phyloP scores from a whole-genome alignment of 2,797 vertebrate genomes.

The Chaetodon trifasciatus region DNA sequence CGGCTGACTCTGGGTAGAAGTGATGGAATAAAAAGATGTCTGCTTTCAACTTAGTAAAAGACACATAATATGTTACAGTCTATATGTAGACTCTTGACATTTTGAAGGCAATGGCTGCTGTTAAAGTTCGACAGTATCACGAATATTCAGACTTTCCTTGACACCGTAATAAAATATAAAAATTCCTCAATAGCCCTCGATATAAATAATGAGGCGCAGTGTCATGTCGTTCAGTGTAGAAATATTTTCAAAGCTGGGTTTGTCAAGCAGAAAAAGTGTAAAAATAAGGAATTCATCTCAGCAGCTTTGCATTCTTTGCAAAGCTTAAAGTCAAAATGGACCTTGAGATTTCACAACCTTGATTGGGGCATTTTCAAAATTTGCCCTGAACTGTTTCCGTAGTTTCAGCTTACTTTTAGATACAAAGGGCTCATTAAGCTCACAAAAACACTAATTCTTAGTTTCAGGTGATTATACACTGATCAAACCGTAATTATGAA shows the following conservation, averaged over 20 bases:
- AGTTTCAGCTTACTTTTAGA: too few relatives aligned
- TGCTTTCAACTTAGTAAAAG: constrained; percentile 18
- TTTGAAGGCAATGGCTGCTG: constrained; percentile 11
- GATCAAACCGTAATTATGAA: too few relatives aligned
- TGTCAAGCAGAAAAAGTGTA: background rate
- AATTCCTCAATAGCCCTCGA: background rate
- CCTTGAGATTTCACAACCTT: background rate
- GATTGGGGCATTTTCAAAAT: background rate
- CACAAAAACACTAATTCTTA: too few relatives aligned
- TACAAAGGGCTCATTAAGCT: too few relatives aligned
- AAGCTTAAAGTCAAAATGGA: background rate
- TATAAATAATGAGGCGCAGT: constrained; percentile 14
- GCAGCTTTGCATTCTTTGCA: background rate
- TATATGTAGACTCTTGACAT: constrained; percentile 5
- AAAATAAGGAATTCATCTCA: background rate
- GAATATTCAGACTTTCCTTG: background rate
- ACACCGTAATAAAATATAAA: constrained; percentile 8
- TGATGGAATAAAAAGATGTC: constrained; percentile 55
- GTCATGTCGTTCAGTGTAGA: background rate
- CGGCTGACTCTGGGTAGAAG: constrained; percentile 58
- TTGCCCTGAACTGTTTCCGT: background rate
- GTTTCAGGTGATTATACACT: too few relatives aligned
- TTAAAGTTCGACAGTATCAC: background rate
- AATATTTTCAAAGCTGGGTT: constrained; percentile 14
- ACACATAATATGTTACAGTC: constrained; percentile 9